A percentile compares a stretch with the other conserved stretches of the same genome.
phyloP scores from a whole-genome alignment of 2,888 invertebrate species.

The Tachystola acroxantha region DNA sequence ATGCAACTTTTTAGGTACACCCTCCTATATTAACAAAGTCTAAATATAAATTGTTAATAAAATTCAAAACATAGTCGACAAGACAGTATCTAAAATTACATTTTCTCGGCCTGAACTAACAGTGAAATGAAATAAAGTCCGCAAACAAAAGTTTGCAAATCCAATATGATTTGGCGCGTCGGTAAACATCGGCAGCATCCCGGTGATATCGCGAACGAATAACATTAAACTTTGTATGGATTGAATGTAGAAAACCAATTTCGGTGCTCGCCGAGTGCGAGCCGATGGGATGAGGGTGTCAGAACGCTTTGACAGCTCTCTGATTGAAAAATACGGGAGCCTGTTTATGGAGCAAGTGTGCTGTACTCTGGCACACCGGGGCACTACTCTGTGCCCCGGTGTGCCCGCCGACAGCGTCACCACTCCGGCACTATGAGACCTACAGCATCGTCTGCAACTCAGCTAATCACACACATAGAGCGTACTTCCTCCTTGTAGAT shows the following conservation, averaged over 20 bases:
- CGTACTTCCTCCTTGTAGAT: no score
- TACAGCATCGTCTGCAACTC: neutral
- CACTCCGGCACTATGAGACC: no score
- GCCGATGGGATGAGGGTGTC: constrained; percentile 79
- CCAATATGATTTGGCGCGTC: constrained; percentile 78
- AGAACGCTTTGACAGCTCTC: constrained; percentile 81
- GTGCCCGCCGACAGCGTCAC: no score
- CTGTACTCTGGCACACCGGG: constrained; percentile 14
- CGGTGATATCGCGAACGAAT: constrained; percentile 78
- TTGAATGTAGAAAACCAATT: constrained; percentile 80
- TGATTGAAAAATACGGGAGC: constrained; percentile 81
- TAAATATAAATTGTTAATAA: constrained; percentile 21
- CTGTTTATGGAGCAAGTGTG: constrained; percentile 76
- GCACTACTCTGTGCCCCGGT: neutral
- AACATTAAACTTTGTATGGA: constrained; percentile 79
- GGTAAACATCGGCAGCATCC: constrained; percentile 78
- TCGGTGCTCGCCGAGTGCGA: constrained; percentile 77
- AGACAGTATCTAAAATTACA: constrained; percentile 71
- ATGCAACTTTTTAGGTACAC: constrained; percentile 6
- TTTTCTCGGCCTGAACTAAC: constrained; percentile 72
- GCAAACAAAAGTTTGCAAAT: constrained; percentile 79
- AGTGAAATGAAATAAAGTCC: constrained; percentile 76
- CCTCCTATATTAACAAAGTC: constrained; percentile 25
- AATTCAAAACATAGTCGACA: constrained; percentile 42
- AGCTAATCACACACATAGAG: no score